Evolutionary conservation across 2,888 invertebrate species (phyloP), one percentile per base, ranked within the genome.

Genomic region (Mesorhabditis spiculigera): DNA sequence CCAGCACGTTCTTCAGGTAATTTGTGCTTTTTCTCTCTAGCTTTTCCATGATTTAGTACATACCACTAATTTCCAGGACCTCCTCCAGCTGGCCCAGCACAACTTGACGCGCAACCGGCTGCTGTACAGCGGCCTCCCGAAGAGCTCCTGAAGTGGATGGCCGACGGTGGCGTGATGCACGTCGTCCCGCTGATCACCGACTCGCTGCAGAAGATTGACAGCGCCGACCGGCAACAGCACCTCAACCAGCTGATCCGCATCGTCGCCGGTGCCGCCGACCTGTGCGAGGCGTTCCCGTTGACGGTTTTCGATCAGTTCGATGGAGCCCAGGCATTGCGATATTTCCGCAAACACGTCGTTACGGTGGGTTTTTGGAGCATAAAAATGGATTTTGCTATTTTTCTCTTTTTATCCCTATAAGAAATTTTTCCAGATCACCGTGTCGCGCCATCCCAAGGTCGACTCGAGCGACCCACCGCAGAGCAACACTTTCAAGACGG

Each of bases 331-430:
- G 88, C 88, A 10, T 81, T 88, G 84, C 93, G 94, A 86, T 96
- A 97, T 89, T 96, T 98, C 89, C 97, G 96, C 87, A 96, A 96
- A 41, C 97, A 98, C 88, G 97, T 97, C 87, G 90, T 98, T 71
- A 96, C 95, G 91, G 94, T 94, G 85, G 86, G 28, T 28, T 28
- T 28, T 28, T 28, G 28, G 28, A 28, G 28, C 28, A 1, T 3
- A 28, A 28, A 28, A 28, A 28, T 28, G 28, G 28, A 28, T 28
- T 28, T 28, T 28, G 28, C 28, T 28, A 28, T 28, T 28, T 28
- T 28, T 28, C 28, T 28, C 28, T 28, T 28, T 28, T 28, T 28
- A 28, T 28, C 28, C 28, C 28, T 28, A 28, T 28, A 28, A 28
- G 28, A 28, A 28, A 28, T 28, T 28, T 28, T 28, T 50, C 58